Conservation (phyloP, 2,113 vertebrate species). For the human (Homo sapiens) region GRCh38 chr18:75279001-75279500, state of each 20-base stretch:
- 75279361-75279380: accelerated
- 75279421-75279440: accelerated
- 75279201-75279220: accelerated
- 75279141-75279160: too few relatives aligned
- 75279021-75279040: neutral
- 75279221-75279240: accelerated
- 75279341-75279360: accelerated
- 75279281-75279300: neutral
- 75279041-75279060: neutral
- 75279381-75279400: neutral
- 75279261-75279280: neutral
- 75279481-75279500: accelerated
- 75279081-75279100: accelerated
- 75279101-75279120: neutral
- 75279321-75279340: accelerated
- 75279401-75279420: too few relatives aligned
- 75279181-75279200: accelerated
- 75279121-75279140: accelerated
- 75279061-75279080: accelerated
- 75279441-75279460: accelerated
- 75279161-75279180: neutral
- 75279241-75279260: neutral
- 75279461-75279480: too few relatives aligned
- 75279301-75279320: neutral
- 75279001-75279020: accelerated